Evolutionary conservation across 2,888 invertebrate genomes (phyloP).

Genomic region (Heliconius aoede): DNA sequence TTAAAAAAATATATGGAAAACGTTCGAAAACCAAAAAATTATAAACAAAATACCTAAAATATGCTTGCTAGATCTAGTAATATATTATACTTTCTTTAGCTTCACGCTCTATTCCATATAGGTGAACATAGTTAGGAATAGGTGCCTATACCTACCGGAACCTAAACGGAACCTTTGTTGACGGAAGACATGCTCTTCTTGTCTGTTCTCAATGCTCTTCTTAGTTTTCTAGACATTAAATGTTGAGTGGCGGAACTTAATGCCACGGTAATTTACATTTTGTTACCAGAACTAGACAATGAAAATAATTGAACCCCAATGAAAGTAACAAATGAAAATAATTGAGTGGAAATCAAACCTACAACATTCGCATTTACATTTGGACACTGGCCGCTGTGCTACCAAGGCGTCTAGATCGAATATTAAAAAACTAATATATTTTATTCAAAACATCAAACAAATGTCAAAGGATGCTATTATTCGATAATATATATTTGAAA

Average conservation of each 20-base stretch:
- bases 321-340: not conserved
- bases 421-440: not conserved
- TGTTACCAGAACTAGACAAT: not conserved
- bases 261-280: not conserved
- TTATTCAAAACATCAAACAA: not conserved
- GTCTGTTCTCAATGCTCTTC: not conserved
- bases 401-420: not conserved
- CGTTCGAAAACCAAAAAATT: too few relatives aligned
- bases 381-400: not conserved
- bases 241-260: not conserved
- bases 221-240: not conserved
- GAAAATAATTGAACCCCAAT: not conserved
- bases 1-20: too few relatives aligned
- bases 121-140: not conserved
- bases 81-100: not conserved
- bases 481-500: not conserved
- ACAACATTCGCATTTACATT: not conserved
- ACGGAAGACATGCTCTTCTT: too few relatives aligned
- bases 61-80: too few relatives aligned
- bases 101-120: not conserved
- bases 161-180: too few relatives aligned
- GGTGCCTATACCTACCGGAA: too few relatives aligned
- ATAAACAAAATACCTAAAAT: too few relatives aligned
- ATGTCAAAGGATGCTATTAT: not conserved
- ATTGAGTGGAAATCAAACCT: not conserved